Evolutionary conservation across 1,140 invertebrate genomes (phyloP), one percentile per base, ranked within the genome.

Genomic region (Fopius arisanus): DNA sequence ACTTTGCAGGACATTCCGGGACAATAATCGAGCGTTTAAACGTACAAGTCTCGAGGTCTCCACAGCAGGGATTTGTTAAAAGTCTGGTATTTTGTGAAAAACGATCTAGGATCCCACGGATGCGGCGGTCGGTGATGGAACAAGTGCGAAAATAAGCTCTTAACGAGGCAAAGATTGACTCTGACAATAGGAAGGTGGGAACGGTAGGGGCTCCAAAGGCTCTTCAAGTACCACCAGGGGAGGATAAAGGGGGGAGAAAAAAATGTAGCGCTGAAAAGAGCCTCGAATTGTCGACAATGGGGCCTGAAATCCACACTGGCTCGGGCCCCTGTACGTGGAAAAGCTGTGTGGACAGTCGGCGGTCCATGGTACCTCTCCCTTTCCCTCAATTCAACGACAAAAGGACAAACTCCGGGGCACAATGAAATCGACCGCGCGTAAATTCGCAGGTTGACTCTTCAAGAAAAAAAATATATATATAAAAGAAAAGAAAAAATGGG

Each of bases 111-210:
- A 16, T 65, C 29, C 29, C 29, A 65, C 26, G 62, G 29, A 65
- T 65, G 28, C 19, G 33, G 29, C n/a, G 19, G 3, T 3, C n/a
- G 29, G 33, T 31, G 33, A n/a, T 65, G 26, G 65, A 80, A 82
- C 81, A 83, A 86, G 84, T 84, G 83, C 82, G 84, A 87, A 88
- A 88, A 88, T 87, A 86, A 85, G 82, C 82, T 82, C 78, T 86
- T 87, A 87, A 88, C 86, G 85, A 88, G 86, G 83, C 83, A 84
- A 88, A 88, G 83, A 88, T 88, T 87, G 86, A 87, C 86, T 85
- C 33, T 67, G 16, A 78, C 77, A 78, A 78, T 75, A 63, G 76
- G 33, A 31, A n/a, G 26, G 68, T 41, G 21, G 48, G 29, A 10
- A 43, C 7, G 21, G 37, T 37, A 41, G 29, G 70, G 51, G 41